A percentile compares a stretch with the other conserved stretches of the same genome.
These are phyloP conservation scores for Neoarius graeffei DNA, from an alignment of 2,113 vertebrate species.

Conservation along the genomic window DNA sequence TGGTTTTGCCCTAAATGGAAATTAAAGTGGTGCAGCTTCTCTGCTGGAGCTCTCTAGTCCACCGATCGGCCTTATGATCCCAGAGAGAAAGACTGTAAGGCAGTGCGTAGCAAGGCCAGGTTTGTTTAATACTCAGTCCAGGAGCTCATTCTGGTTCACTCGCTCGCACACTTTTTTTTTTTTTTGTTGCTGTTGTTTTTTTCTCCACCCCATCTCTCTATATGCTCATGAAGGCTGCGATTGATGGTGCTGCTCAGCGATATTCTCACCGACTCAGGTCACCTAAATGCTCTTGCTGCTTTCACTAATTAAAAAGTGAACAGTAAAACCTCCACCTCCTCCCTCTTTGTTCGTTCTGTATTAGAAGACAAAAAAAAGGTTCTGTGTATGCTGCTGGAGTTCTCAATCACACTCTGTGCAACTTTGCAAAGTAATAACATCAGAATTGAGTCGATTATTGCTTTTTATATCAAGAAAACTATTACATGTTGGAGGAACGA, in stretches of 20 bases:
- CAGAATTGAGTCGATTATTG: background rate
- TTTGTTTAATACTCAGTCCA: conserved; percentile 30
- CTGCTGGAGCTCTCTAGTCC: background rate
- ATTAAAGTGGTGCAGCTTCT: conserved; percentile 23
- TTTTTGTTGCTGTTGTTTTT: background rate
- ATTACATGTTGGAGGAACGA: background rate
- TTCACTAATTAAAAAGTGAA: conserved; percentile 57
- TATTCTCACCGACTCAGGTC: conserved; percentile 52
- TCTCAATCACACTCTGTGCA: background rate
- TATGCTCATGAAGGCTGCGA: conserved; percentile 41
- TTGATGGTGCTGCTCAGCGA: conserved; percentile 57
- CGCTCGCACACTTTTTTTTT: background rate
- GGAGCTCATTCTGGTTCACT: conserved; percentile 14
- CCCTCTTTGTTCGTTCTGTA: background rate
- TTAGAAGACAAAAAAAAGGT: conserved; percentile 29
- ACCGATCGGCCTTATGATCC: conserved; percentile 2
- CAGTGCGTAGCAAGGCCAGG: background rate
- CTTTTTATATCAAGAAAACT: background rate
- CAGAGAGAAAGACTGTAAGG: conserved; percentile 11
- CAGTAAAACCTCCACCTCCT: conserved; percentile 38
- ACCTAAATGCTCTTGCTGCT: conserved; percentile 56
- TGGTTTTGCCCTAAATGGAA: conserved; percentile 46
- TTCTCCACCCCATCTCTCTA: background rate
- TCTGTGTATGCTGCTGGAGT: background rate
- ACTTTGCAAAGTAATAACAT: background rate